These are phyloP conservation scores for Hycleus cichorii DNA, from an alignment of 1,140 invertebrate genomes.

Conservation along the genomic window DNA sequence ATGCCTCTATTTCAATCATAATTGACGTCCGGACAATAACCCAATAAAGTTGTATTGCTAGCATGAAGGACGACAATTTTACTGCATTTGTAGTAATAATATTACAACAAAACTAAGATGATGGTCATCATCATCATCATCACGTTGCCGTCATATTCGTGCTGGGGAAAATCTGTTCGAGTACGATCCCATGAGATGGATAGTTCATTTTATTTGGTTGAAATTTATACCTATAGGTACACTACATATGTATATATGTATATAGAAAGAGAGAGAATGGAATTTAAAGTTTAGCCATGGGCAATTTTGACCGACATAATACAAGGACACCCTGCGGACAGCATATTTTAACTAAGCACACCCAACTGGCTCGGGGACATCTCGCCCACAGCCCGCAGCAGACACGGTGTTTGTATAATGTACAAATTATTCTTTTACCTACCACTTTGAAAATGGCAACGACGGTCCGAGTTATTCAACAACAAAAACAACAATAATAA, in stretches of 20 bases:
- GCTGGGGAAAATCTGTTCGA: conserved; percentile 20
- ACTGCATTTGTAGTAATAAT: too few species aligned
- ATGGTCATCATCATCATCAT: too few species aligned
- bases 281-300: conserved; percentile 19
- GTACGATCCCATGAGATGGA: conserved; percentile 22
- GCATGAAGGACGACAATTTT: too few species aligned
- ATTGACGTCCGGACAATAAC: too few species aligned
- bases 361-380: conserved; percentile 23
- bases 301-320: conserved; percentile 24
- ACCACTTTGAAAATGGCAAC: conserved; percentile 5
- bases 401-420: conserved; percentile 26
- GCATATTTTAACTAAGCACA: conserved; percentile 30
- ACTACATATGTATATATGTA: not conserved
- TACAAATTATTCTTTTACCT: conserved; percentile 23
- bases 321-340: conserved; percentile 29
- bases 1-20: too few species aligned
- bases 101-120: too few species aligned
- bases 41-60: too few species aligned
- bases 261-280: conserved; percentile 6
- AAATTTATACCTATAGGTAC: not conserved
- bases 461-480: too few species aligned
- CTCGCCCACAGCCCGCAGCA: conserved; percentile 28
- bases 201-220: not conserved
- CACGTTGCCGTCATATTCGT: not conserved
- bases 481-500: too few species aligned